Base-by-base conservation (phyloP, 2,888 invertebrate genomes). In the Dicycla oo region DNA sequence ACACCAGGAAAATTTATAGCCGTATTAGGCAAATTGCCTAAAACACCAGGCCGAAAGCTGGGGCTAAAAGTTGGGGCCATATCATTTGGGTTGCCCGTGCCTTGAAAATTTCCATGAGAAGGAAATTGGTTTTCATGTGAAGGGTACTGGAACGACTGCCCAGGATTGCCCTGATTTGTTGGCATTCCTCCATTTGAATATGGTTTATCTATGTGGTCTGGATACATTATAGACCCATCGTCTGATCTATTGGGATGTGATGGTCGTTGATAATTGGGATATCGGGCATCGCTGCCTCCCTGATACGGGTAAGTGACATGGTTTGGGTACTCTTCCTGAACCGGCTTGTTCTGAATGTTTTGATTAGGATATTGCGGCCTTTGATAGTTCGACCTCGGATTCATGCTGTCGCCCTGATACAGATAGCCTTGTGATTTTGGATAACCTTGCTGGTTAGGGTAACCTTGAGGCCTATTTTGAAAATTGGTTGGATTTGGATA, bases 201-300 rank as follows among this genome's bases (percentile, higher is more conserved):
- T 10, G 69, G 80, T n/a, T 43, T 57, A 6, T 60, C 40, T 26
- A 47, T 18, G 13, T 80, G 56, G 15, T 64, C 83, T 58, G 85
- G 76, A 69, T 74, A 75, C 51, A 58, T 26, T 13, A 51, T 13
- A 54, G 68, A 61, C 2, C 54, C 53, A 56, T 73, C 68, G 11
- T 47, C 65, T 11, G 75, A 80, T 26, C 40, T 57, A 61, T 72
- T 69, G 10, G 69, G 49, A 63, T 77, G 70, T 38, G 58, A 20
- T 23, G 81, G 75, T 40, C 45, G 64, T 63, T 73, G 78, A 63
- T 78, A 74, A 65, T 70, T 75, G 11, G 73, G 76, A 58, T 85
- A 74, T 61, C 30, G 73, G 47, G 64, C 61, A 57, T 45, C 77
- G 49, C 57, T 75, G 54, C 58, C 68, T 65, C 65, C 70, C 40